Conservation (phyloP, 2,888 invertebrate genomes). For the Sycophila texana region DNA sequence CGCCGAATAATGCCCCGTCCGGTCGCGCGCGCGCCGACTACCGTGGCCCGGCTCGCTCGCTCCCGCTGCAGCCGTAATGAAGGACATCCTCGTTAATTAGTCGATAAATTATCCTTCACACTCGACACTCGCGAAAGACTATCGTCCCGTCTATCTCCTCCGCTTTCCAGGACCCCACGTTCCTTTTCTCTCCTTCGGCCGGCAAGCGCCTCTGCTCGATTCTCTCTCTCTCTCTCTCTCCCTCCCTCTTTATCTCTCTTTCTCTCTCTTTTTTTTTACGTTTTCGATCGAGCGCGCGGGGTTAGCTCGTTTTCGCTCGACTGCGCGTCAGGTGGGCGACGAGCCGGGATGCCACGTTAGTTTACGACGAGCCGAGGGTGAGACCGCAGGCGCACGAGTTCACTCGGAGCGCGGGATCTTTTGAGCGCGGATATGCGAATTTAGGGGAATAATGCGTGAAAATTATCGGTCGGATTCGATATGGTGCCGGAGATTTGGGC, state of each 20-base stretch:
- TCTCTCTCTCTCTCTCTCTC: constrained; percentile 44
- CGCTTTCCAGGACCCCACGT: constrained; percentile 35
- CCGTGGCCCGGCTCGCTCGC: constrained; percentile 62
- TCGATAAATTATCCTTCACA: constrained; percentile 74
- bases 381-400: no score
- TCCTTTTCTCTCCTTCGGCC: constrained; percentile 31
- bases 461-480: neutral
- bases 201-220: constrained; percentile 4
- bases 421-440: neutral
- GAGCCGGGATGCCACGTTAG: constrained; percentile 63
- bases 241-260: no score
- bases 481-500: neutral
- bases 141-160: constrained; percentile 48
- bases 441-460: constrained; percentile 19
- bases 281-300: no score
- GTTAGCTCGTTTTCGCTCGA: neutral
- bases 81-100: constrained; percentile 76
- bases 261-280: constrained; percentile 22
- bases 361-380: constrained; percentile 64
- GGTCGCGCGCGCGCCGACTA: constrained; percentile 66
- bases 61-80: constrained; percentile 68
- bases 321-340: neutral
- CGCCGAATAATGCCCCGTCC: constrained; percentile 71
- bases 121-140: constrained; percentile 66
- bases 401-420: neutral